phyloP scores from a whole-genome alignment of 2,888 invertebrate genomes.

The Pelosia muscerda region DNA sequence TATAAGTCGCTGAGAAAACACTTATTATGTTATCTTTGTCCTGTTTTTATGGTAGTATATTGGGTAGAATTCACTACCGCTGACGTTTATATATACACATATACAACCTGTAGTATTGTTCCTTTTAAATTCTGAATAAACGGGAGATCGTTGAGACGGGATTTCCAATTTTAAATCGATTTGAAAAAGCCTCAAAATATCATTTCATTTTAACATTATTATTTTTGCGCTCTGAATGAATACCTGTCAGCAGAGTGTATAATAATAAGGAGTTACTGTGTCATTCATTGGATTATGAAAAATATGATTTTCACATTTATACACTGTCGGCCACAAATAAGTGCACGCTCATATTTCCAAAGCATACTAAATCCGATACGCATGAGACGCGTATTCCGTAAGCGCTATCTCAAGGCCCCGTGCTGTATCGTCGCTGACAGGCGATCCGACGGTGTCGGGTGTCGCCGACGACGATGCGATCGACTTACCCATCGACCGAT shows the following conservation, averaged over 20 bases:
- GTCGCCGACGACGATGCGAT: conserved; percentile 70
- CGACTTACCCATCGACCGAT: conserved; percentile 79
- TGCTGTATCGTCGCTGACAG: conserved; percentile 79
- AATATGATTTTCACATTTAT: conserved; percentile 13
- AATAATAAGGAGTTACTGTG: too few species aligned
- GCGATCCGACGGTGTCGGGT: conserved; percentile 72
- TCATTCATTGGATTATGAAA: background rate
- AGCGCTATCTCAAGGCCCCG: conserved; percentile 74
- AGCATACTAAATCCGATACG: conserved; percentile 73
- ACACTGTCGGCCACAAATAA: conserved; percentile 39
- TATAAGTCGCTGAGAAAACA: background rate
- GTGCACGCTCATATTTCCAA: conserved; percentile 64
- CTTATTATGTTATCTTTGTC: background rate
- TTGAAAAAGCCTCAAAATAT: too few species aligned
- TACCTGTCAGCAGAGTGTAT: too few species aligned
- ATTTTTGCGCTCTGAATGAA: too few species aligned
- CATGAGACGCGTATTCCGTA: conserved; percentile 81
- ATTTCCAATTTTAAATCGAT: too few species aligned
- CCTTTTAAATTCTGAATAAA: too few species aligned
- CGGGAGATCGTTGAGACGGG: too few species aligned
- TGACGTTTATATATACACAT: too few species aligned
- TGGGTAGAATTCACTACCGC: too few species aligned
- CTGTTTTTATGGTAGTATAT: too few species aligned
- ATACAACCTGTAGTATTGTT: too few species aligned
- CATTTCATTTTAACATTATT: too few species aligned